Evolutionary conservation across 2,888 invertebrate species (phyloP).

Genomic region (Platerodrilus igneus): DNA sequence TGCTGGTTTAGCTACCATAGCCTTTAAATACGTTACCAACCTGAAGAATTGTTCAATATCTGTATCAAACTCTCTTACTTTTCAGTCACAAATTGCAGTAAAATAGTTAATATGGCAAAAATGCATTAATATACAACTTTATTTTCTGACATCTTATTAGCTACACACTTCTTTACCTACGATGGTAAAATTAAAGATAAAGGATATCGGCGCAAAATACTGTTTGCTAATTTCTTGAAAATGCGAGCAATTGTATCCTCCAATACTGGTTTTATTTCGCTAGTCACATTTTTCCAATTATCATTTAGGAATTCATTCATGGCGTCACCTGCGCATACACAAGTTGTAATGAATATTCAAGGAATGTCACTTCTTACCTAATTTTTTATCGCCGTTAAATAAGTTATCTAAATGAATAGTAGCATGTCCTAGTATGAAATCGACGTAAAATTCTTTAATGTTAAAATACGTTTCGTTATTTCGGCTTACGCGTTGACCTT

Average conservation of each 20-base stretch:
- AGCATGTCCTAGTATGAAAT: slow-evolving; percentile 63
- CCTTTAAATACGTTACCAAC: no score
- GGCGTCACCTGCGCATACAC: slow-evolving; percentile 61
- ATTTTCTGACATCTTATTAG: no score
- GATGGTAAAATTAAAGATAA: slow-evolving; percentile 54
- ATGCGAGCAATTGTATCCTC: slow-evolving; percentile 59
- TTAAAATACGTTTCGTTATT: slow-evolving; percentile 55
- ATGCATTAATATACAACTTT: no score
- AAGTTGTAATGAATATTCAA: no score
- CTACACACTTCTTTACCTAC: no score
- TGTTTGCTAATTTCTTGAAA: slow-evolving; percentile 56
- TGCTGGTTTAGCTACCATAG: no score
- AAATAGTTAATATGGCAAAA: no score
- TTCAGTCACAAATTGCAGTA: no score
- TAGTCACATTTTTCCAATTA: slow-evolving; percentile 68
- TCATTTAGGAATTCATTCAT: slow-evolving; percentile 75
- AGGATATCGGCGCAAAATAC: slow-evolving; percentile 57
- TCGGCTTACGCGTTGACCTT: slow-evolving; percentile 54
- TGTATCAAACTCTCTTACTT: no score
- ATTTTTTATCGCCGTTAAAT: slow-evolving; percentile 65
- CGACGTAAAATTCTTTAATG: slow-evolving; percentile 60
- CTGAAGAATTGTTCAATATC: no score
- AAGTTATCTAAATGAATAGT: slow-evolving; percentile 64
- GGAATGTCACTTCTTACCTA: no score
- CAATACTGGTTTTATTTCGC: slow-evolving; percentile 66